A percentile compares a stretch with the other conserved stretches of the same genome.
phyloP scores from a whole-genome alignment of 2,113 vertebrate species.

The Cyprinus carpio region DNA sequence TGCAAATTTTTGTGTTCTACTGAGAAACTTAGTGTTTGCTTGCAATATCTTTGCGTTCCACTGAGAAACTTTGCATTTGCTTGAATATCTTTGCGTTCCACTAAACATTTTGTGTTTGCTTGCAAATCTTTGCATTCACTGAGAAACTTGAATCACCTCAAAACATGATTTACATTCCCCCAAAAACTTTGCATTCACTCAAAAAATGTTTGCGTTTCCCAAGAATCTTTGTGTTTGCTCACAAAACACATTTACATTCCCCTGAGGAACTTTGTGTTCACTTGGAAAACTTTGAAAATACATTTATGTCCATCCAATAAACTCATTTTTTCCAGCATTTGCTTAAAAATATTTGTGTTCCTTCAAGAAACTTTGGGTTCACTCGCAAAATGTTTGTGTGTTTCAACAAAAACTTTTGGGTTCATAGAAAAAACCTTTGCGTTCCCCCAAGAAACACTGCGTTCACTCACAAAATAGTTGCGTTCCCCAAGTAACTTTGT shows the following conservation, averaged over 20 bases:
- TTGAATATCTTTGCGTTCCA: neutral
- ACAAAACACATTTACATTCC: neutral
- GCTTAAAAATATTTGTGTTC: neutral
- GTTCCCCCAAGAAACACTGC: neutral
- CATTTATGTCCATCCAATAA: neutral
- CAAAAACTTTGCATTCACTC: neutral
- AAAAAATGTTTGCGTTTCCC: neutral
- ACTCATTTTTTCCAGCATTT: neutral
- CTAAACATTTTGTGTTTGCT: too few species aligned
- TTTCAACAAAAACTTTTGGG: neutral
- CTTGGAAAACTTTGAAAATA: too few species aligned
- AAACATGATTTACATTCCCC: neutral
- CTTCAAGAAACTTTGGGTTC: neutral
- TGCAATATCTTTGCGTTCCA: too few species aligned
- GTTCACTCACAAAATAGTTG: too few species aligned
- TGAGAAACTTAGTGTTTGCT: too few species aligned
- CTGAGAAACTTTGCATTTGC: too few species aligned
- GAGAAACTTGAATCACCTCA: neutral
- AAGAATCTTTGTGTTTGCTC: neutral
- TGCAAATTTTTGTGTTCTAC: too few species aligned
- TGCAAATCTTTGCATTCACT: too few species aligned
- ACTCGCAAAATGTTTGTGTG: neutral
- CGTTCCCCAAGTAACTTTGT: too few species aligned
- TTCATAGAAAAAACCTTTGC: neutral
- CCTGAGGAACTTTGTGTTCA: too few species aligned